A percentile compares a stretch with the other conserved stretches of the same genome.
Evolutionary conservation across 2,888 invertebrate species (phyloP).

Genomic region (Palloptera scutellata): DNA sequence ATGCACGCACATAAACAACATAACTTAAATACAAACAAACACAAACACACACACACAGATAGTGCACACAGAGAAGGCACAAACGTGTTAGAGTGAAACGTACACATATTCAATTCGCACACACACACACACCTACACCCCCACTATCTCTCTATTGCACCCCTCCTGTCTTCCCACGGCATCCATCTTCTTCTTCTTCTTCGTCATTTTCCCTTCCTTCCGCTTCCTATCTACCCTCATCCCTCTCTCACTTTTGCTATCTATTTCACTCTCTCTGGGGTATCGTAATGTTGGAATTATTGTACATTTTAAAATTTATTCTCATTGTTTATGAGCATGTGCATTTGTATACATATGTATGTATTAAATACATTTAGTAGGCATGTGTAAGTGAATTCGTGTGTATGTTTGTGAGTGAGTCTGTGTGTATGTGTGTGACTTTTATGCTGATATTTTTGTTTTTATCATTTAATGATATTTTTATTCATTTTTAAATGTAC

Average conservation of each 20-base stretch:
- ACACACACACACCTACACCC: not conserved
- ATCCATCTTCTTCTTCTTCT: not conserved
- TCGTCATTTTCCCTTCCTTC: not conserved
- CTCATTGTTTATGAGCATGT: slow-evolving; percentile 45
- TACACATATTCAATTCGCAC: not conserved
- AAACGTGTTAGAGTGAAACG: not conserved
- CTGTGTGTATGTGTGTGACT: slow-evolving; percentile 10
- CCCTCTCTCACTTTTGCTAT: slow-evolving; percentile 4
- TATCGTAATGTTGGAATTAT: slow-evolving; percentile 47
- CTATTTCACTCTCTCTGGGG: slow-evolving; percentile 30
- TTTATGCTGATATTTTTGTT: slow-evolving; percentile 9
- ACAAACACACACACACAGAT: slow-evolving; percentile 15
- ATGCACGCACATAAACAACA: not conserved
- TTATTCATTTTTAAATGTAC: not conserved
- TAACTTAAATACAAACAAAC: not conserved
- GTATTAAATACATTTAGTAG: slow-evolving; percentile 17
- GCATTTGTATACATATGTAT: slow-evolving; percentile 11
- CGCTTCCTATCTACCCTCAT: slow-evolving; percentile 22
- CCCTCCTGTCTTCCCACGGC: not conserved
- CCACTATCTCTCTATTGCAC: not conserved
- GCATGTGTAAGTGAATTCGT: slow-evolving; percentile 32
- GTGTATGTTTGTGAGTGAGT: slow-evolving; percentile 12
- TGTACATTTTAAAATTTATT: slow-evolving; percentile 50
- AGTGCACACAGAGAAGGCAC: slow-evolving; percentile 14
- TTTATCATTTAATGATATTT: too few relatives aligned